Evolutionary conservation across 2,113 vertebrate species (phyloP), one percentile per base, ranked within the genome.

Genomic region (Dipodomys ordii): DNA sequence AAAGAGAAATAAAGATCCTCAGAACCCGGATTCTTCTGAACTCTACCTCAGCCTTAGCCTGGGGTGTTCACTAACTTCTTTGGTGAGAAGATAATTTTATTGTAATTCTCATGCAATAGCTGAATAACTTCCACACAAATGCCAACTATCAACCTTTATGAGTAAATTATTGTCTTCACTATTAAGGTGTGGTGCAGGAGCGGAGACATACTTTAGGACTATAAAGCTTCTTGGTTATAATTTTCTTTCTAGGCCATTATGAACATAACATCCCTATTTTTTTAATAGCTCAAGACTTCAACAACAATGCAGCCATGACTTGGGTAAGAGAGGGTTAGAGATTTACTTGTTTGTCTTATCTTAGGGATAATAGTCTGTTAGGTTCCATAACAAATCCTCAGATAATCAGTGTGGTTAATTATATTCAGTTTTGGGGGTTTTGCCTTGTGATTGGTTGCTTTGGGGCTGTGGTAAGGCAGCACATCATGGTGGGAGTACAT

Each of bases 31-130:
- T 96, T 98, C 97, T 96, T 96, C 95, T 78, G 89, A 97, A 96
- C 93, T 97, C 90, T 83, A 84, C 82, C 97, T 98, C 96, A 97
- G 95, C 97, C 87, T 95, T 98, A 97, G 97, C 98, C 97, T 0
- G 72, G 73, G 96, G 98, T 97, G 94, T 85, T 97, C 90, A 95
- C 97, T 97, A 97, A 97, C 87, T 97, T 90, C 87, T 97, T 96
- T 96, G 97, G 96, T 98, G 98, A 98, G 98, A 98, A 98, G 97
- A 98, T 98, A 98, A 98, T 98, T 98, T 98, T 97, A 98, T 98
- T 98, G 98, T 98, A 98, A 98, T 98, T 98, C 98, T 98, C 98
- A 98, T 98, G 97, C 97, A 98, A 94, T 97, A 96, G 97, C 90
- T 98, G 96, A 97, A 98, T 86, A 97, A 97, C 96, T 97, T 97